These are phyloP conservation scores for Microplitis deprimator DNA, from an alignment of 2,888 invertebrate genomes.

Conservation along the genomic window DNA sequence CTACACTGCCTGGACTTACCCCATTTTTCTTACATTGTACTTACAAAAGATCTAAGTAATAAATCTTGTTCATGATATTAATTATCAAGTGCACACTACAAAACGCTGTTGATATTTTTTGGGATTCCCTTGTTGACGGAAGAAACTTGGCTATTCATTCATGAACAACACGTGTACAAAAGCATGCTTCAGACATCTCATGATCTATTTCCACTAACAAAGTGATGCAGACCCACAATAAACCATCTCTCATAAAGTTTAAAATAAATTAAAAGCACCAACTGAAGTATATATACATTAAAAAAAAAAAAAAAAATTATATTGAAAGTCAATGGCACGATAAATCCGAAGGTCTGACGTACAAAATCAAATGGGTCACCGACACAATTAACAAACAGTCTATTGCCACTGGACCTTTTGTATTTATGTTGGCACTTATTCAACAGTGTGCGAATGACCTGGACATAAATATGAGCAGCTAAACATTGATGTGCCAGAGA, in stretches of 20 bases:
- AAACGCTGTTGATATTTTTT: too few species aligned
- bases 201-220: conserved; percentile 20
- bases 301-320: not conserved
- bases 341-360: conserved; percentile 6
- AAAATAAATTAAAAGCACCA: conserved; percentile 18
- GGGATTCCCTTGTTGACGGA: too few species aligned
- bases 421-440: conserved; percentile 24
- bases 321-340: conserved; percentile 15
- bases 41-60: too few species aligned
- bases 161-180: conserved; percentile 11
- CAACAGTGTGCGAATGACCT: conserved; percentile 18
- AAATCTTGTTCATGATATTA: too few species aligned
- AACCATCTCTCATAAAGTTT: not conserved
- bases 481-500: conserved; percentile 20
- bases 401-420: not conserved
- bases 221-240: conserved; percentile 13
- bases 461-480: conserved; percentile 37
- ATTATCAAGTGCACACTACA: too few species aligned
- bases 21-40: too few species aligned
- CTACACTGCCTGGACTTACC: too few species aligned
- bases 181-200: conserved; percentile 20
- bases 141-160: conserved; percentile 2
- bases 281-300: not conserved
- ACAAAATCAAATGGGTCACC: conserved; percentile 21
- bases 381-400: conserved; percentile 9